phyloP scores from a whole-genome alignment of 2,888 invertebrate genomes.

The Chrysotoxum bicinctum region DNA sequence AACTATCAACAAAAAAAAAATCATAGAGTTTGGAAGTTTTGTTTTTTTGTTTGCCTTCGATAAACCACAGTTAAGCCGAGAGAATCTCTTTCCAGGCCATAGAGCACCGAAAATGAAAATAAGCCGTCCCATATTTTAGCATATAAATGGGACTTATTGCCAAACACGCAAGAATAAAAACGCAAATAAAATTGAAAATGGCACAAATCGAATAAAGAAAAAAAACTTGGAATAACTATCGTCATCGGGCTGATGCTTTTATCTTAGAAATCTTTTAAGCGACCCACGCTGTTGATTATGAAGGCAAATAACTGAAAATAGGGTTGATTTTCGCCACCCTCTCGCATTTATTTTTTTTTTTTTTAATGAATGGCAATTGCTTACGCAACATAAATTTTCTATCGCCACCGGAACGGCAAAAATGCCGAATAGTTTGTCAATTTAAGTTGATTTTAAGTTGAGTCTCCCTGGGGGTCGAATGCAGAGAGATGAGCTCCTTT shows the following conservation, averaged over 20 bases:
- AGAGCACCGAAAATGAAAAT: slow-evolving; percentile 30
- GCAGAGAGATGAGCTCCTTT: neutral
- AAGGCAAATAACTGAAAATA: slow-evolving; percentile 22
- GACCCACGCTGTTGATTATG: slow-evolving; percentile 43
- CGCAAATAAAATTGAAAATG: slow-evolving; percentile 66
- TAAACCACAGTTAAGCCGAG: slow-evolving; percentile 39
- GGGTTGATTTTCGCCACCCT: slow-evolving; percentile 19
- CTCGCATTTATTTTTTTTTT: neutral
- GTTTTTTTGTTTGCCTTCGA: slow-evolving; percentile 16
- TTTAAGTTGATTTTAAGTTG: slow-evolving; percentile 54
- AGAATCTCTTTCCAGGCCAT: slow-evolving; percentile 54
- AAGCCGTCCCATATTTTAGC: slow-evolving; percentile 55
- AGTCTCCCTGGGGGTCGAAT: slow-evolving; percentile 8
- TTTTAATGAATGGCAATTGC: slow-evolving; percentile 68
- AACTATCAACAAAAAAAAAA: slow-evolving; percentile 39
- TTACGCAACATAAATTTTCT: slow-evolving; percentile 71
- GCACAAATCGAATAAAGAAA: slow-evolving; percentile 39
- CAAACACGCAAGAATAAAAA: slow-evolving; percentile 64
- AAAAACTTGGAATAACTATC: slow-evolving; percentile 50
- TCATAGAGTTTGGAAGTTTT: slow-evolving; percentile 49
- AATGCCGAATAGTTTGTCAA: slow-evolving; percentile 61
- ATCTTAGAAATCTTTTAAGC: slow-evolving; percentile 7
- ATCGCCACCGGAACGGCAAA: slow-evolving; percentile 49
- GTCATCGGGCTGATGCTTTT: neutral
- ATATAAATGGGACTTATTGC: slow-evolving; percentile 54